Conservation (phyloP, 2,113 vertebrate species). For the Datnioides undecimradiatus region DNA sequence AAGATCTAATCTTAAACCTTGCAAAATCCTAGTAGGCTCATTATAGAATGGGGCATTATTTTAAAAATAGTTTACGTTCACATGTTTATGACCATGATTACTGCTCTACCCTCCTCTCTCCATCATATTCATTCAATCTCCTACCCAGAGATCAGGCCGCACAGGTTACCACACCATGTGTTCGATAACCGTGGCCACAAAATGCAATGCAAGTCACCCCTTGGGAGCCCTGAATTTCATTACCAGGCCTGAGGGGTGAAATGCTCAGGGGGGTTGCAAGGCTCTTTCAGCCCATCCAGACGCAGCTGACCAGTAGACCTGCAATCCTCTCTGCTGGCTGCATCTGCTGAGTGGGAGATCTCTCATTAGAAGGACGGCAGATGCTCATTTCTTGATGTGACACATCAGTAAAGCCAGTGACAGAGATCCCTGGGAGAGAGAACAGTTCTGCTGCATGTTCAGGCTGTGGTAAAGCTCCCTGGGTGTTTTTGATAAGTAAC, state of each 20-base stretch:
- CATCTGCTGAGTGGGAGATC: slow-evolving; percentile 45
- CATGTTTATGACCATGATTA: not conserved
- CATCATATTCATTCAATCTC: not conserved
- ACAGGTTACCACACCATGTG: slow-evolving; percentile 26
- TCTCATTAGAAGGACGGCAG: slow-evolving; percentile 21
- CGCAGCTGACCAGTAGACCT: slow-evolving; percentile 60
- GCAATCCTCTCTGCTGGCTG: slow-evolving; percentile 30
- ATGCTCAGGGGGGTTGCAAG: slow-evolving; percentile 16
- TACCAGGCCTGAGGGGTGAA: slow-evolving; percentile 45
- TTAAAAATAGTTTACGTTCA: slow-evolving; percentile 16
- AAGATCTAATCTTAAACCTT: too few relatives aligned
- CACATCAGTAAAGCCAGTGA: slow-evolving; percentile 25
- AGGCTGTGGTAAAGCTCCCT: not conserved
- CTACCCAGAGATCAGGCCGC: not conserved
- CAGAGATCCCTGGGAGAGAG: not conserved
- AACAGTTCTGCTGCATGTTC: slow-evolving; percentile 1
- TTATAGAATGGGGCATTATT: too few relatives aligned
- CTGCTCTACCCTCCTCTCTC: not conserved
- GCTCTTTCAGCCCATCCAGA: slow-evolving; percentile 42
- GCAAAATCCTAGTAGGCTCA: too few relatives aligned
- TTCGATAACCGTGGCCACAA: slow-evolving; percentile 43
- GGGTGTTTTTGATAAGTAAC: not conserved
- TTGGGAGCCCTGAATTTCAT: slow-evolving; percentile 72
- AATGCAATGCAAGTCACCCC: slow-evolving; percentile 51
- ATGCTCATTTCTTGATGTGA: slow-evolving; percentile 60